Conservation (phyloP, 2,797 vertebrate species). For the Micromesistius poutassou region DNA sequence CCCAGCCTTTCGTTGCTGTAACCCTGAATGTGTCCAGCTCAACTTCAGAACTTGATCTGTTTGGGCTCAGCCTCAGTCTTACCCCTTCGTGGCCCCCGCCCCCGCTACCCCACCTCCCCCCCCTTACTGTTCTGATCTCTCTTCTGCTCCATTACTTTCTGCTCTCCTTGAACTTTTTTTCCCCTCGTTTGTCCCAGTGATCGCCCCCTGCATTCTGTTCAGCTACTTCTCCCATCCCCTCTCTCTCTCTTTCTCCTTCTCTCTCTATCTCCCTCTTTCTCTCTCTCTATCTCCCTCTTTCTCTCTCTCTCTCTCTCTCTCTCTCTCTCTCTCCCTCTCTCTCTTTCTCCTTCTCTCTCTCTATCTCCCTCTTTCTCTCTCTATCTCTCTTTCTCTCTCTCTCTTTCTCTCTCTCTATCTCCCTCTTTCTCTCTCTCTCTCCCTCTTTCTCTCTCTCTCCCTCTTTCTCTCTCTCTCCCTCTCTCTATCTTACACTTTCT, state of each 20-base stretch:
- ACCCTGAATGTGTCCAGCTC: background rate
- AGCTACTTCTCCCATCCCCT: slow-evolving; percentile 19
- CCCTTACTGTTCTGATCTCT: too few relatives aligned
- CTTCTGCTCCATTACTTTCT: too few relatives aligned
- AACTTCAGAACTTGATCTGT: background rate
- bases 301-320: slow-evolving; percentile 23
- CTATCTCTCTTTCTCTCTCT: background rate
- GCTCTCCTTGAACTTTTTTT: too few relatives aligned
- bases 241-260: slow-evolving; percentile 21
- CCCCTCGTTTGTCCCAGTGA: slow-evolving; percentile 33
- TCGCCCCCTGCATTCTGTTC: slow-evolving; percentile 32
- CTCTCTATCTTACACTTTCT: background rate
- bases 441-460: background rate
- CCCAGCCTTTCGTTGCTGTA: background rate
- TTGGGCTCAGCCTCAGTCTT: background rate
- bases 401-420: background rate
- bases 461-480: background rate
- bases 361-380: too few relatives aligned
- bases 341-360: slow-evolving; percentile 28
- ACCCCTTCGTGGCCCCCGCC: background rate
- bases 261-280: slow-evolving; percentile 21
- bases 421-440: background rate
- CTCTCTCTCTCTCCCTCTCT: slow-evolving; percentile 17
- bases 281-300: slow-evolving; percentile 19
- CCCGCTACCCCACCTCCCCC: too few relatives aligned